These are phyloP conservation scores for Mystacides longicornis DNA, from an alignment of 2,888 invertebrate species.

Conservation along the genomic window DNA sequence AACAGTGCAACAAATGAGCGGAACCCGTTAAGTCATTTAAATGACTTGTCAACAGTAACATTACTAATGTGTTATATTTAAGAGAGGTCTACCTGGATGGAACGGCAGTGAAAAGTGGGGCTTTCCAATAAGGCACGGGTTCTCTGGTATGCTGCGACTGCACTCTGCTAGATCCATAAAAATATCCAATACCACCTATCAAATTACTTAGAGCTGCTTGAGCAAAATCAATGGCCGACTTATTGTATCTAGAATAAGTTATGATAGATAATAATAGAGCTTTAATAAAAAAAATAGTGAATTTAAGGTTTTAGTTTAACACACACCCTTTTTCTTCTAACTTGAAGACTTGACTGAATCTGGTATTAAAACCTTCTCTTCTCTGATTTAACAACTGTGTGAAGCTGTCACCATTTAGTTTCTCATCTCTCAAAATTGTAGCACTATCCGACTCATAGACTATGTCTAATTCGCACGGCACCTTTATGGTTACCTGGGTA, in stretches of 20 bases:
- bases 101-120: slow-evolving; percentile 86
- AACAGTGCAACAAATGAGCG: too few species aligned
- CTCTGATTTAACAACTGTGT: slow-evolving; percentile 55
- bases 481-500: slow-evolving; percentile 47
- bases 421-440: slow-evolving; percentile 42
- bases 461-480: slow-evolving; percentile 78
- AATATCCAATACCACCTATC: slow-evolving; percentile 95
- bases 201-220: slow-evolving; percentile 86
- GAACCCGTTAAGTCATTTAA: too few species aligned
- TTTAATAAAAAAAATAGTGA: too few species aligned
- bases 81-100: slow-evolving; percentile 55
- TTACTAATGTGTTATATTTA: slow-evolving; percentile 1
- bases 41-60: too few species aligned
- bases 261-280: not conserved
- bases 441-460: slow-evolving; percentile 72
- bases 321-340: slow-evolving; percentile 61
- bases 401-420: slow-evolving; percentile 55
- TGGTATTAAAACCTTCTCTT: slow-evolving; percentile 58
- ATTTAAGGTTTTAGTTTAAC: too few species aligned
- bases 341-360: slow-evolving; percentile 76
- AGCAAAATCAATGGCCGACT: slow-evolving; percentile 66
- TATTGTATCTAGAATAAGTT: slow-evolving; percentile 40
- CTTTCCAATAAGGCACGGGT: slow-evolving; percentile 91
- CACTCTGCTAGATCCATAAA: slow-evolving; percentile 86
- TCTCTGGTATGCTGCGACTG: slow-evolving; percentile 70